Evolutionary conservation across 2,888 invertebrate genomes (phyloP).

Genomic region (Microdon myrmicae): DNA sequence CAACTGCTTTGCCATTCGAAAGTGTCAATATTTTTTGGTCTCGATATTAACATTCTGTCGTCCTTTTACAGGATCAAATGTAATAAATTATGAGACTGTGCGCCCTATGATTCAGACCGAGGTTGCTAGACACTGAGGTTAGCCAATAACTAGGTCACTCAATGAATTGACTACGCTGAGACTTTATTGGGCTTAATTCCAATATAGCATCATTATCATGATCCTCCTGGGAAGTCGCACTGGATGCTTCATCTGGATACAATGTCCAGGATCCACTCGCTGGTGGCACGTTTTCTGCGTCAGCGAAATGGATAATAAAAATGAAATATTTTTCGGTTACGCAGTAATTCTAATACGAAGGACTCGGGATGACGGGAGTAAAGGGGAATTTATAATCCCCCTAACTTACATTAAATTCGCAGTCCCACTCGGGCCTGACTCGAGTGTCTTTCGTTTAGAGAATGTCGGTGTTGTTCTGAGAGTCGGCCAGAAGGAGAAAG

Average conservation of each 20-base stretch:
- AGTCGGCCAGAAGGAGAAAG: not conserved
- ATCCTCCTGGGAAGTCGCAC: conserved; percentile 1
- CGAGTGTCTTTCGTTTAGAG: conserved; percentile 1
- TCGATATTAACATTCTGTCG: too few species aligned
- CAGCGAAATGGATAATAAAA: conserved; percentile 52
- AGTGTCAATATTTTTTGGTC: too few species aligned
- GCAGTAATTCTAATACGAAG: conserved; percentile 47
- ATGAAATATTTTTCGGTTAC: conserved; percentile 52
- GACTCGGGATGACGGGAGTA: conserved; percentile 20
- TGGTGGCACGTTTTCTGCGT: conserved; percentile 43
- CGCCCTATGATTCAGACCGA: conserved; percentile 11
- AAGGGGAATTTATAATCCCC: too few species aligned
- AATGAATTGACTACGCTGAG: conserved; percentile 29
- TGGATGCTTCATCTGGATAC: conserved; percentile 9
- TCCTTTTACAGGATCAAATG: too few species aligned
- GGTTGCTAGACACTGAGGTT: conserved; percentile 1
- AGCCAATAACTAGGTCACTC: conserved; percentile 37
- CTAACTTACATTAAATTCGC: too few species aligned
- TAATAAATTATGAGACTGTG: conserved; percentile 42
- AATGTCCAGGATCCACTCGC: not conserved
- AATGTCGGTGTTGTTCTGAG: conserved; percentile 5
- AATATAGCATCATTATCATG: conserved; percentile 6
- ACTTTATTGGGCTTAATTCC: conserved; percentile 15
- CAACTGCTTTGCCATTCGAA: too few species aligned
- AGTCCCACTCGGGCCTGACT: conserved; percentile 13